Evolutionary conservation across 1,140 invertebrate species (phyloP).

Genomic region (Drosophila prosaltans): DNA sequence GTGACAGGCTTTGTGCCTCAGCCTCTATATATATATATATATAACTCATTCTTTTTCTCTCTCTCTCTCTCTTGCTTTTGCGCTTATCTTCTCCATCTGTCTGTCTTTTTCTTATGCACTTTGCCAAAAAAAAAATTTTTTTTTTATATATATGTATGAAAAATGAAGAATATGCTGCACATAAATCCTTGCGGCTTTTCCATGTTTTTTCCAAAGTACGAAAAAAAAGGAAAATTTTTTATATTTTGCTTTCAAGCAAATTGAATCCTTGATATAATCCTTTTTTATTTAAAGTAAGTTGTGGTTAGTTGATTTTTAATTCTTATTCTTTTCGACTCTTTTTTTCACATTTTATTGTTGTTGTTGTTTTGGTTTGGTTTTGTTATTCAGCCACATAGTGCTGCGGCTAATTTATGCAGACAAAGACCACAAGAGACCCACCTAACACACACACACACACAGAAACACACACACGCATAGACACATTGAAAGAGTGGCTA

Average conservation of each 20-base stretch:
- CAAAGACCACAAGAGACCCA: conserved; percentile 27
- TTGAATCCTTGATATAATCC: conserved; percentile 33
- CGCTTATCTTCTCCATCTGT: not conserved
- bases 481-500: conserved; percentile 28
- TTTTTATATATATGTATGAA: conserved; percentile 34
- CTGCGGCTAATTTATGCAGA: conserved; percentile 78
- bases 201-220: conserved; percentile 28
- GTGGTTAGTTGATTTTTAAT: conserved; percentile 26
- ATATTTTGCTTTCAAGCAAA: conserved; percentile 50
- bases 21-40: too few species aligned
- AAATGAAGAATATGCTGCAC: conserved; percentile 76
- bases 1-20: conserved; percentile 62
- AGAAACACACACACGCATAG: not conserved
- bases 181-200: conserved; percentile 71
- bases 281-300: conserved; percentile 26
- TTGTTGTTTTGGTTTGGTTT: conserved; percentile 25
- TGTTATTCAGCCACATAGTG: conserved; percentile 59
- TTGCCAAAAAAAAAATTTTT: conserved; percentile 7
- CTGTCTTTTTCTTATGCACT: conserved; percentile 11
- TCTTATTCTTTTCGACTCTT: conserved; percentile 16
- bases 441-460: conserved; percentile 19
- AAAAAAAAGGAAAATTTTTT: conserved; percentile 21
- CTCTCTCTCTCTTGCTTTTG: not conserved
- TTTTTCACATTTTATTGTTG: not conserved
- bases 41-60: conserved; percentile 6